These are phyloP conservation scores for Laodelphax striatellus DNA, from an alignment of 1,140 invertebrate species.

Conservation along the genomic window DNA sequence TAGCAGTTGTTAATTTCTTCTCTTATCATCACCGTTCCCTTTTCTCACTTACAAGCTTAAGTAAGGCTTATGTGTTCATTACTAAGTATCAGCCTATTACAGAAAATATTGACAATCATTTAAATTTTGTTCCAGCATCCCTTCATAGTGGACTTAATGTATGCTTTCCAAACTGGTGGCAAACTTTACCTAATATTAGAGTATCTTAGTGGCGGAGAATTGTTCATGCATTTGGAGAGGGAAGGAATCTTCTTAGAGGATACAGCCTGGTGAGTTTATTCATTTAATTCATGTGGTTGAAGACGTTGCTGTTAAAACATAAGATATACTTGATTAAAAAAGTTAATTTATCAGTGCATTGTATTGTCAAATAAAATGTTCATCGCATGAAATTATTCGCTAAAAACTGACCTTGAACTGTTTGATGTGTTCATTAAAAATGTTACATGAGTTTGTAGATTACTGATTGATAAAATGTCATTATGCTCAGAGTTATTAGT, in stretches of 20 bases:
- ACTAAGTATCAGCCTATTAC: too few species aligned
- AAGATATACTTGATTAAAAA: background rate
- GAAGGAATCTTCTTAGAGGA: constrained; percentile 99
- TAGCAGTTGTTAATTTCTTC: too few species aligned
- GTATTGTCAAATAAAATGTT: constrained; percentile 4
- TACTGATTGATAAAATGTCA: too few species aligned
- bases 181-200: constrained; percentile 98
- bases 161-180: constrained; percentile 97
- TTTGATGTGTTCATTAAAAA: too few species aligned
- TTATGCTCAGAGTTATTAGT: too few species aligned
- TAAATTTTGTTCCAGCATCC: constrained; percentile 67
- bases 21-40: too few species aligned
- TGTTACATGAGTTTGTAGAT: too few species aligned
- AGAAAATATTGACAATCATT: too few species aligned
- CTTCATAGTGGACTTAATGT: constrained; percentile 96
- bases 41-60: too few species aligned
- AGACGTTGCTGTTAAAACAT: background rate
- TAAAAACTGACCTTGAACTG: constrained; percentile 1
- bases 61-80: too few species aligned
- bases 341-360: too few species aligned
- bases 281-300: too few species aligned
- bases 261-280: constrained; percentile 66
- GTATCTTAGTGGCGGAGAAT: constrained; percentile 93
- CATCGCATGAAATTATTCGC: background rate
- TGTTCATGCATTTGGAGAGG: constrained; percentile 96